Base-by-base conservation (phyloP, 2,113 vertebrate species). In the Antennarius striatus region DNA sequence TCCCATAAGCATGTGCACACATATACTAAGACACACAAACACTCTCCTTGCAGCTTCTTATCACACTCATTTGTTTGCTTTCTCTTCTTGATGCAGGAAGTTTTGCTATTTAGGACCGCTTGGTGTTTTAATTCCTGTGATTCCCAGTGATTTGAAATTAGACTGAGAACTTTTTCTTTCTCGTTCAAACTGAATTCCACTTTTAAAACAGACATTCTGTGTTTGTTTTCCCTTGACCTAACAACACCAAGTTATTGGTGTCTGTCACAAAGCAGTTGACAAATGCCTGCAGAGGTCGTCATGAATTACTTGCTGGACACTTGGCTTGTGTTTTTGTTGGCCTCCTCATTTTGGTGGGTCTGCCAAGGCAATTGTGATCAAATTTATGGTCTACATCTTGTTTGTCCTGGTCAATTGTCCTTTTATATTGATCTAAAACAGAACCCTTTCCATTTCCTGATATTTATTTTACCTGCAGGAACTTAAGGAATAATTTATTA, bases 401-500 rank as follows among this genome's bases (percentile, higher is more conserved):
- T 90, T 90, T 53, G 85, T 80, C 75, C 68, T 61, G 68, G 56
- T 83, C 73, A 58, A 72, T 81, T 67, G 71, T 67, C 57, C 82
- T 81, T 84, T 86, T 80, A 75, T 55, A 69, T 68, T 91, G 91
- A 93, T 86, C 74, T 81, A 84, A 77, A 90, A 69, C 92, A 91
- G 91, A 88, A 57, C 86, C 71, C 80, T 36, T 59, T 51, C 53
- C 52, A 29, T 56, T 91, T 89, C 81, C 87, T 90, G 86, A 82
- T 91, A 87, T 91, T 93, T 91, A 86, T 83, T 87, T 91, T 90
- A 78, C 77, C 79, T 61, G 71, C 66, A 89, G 82, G 88, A 85
- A 92, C 91, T 89, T 88, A 64, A 53, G 75, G 62, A 82, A 81
- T 87, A 83, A 90, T 90, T 87, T 89, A 92, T 85, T 72, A 81